phyloP scores from a whole-genome alignment of 2,888 invertebrate genomes.

The Patella caerulea region DNA sequence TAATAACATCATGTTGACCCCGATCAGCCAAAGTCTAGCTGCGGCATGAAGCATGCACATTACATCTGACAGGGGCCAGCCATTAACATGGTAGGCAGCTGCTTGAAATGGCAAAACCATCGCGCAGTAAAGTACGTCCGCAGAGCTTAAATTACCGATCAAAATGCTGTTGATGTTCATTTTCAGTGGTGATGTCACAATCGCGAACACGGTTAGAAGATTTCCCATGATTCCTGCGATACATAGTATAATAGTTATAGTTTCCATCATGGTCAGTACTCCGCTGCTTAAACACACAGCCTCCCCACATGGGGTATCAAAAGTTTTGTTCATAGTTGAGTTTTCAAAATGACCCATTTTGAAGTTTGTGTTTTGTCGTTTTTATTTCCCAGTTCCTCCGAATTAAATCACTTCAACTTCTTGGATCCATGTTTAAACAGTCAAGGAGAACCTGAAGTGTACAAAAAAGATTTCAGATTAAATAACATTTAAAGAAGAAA shows the following conservation, averaged over 20 bases:
- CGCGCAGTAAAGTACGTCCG: conserved; percentile 55
- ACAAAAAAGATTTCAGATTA: no score
- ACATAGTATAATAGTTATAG: conserved; percentile 48
- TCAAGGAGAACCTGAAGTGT: no score
- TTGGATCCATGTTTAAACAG: no score
- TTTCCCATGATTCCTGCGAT: conserved; percentile 55
- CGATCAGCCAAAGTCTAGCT: conserved; percentile 54
- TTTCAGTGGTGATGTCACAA: conserved; percentile 54
- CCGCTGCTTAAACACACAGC: conserved; percentile 45
- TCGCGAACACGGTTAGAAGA: conserved; percentile 59
- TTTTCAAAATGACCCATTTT: background rate
- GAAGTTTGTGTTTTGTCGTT: background rate
- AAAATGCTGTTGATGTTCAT: conserved; percentile 61
- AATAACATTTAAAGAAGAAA: no score
- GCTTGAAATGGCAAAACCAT: conserved; percentile 58
- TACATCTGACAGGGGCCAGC: conserved; percentile 34
- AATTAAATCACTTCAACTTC: no score
- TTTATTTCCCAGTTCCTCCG: background rate
- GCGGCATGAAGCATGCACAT: conserved; percentile 51
- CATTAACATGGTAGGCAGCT: conserved; percentile 50
- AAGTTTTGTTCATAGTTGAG: background rate
- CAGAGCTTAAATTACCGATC: conserved; percentile 58
- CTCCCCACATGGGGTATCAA: conserved; percentile 21
- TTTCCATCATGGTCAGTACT: conserved; percentile 46
- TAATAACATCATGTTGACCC: conserved; percentile 54